A percentile compares a stretch with the other conserved stretches of the same genome.
Conservation (phyloP, 2,888 invertebrate species). For the Tenthredo amoena region DNA sequence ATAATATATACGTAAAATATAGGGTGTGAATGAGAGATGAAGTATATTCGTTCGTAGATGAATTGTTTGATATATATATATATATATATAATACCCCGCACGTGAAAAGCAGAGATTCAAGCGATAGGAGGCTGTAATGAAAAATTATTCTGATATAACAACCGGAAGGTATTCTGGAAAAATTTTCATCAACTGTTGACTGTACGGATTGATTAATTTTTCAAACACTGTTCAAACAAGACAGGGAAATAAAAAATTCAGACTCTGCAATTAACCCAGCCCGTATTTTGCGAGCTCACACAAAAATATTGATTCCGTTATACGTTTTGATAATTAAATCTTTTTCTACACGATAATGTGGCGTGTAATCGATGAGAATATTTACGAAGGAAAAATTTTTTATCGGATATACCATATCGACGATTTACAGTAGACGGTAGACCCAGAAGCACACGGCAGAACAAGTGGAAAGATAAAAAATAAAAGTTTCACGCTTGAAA, state of each 20-base stretch:
- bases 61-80: neutral
- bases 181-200: conserved; percentile 21
- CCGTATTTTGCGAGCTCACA: neutral
- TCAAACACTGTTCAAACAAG: conserved; percentile 27
- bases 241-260: neutral
- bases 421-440: neutral
- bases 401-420: neutral
- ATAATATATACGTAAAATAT: neutral
- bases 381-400: neutral
- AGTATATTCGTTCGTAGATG: neutral
- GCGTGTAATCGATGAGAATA: neutral
- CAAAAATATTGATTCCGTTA: neutral
- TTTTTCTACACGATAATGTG: neutral
- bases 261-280: neutral
- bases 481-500: conserved; percentile 12
- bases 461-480: neutral
- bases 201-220: conserved; percentile 28
- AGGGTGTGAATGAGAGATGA: neutral
- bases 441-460: neutral
- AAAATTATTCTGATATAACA: conserved; percentile 12
- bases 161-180: neutral
- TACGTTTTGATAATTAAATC: neutral
- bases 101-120: neutral
- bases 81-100: neutral
- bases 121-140: neutral